Conservation (phyloP, 2,797 vertebrate species). For the Peromyscus aztecus region DNA sequence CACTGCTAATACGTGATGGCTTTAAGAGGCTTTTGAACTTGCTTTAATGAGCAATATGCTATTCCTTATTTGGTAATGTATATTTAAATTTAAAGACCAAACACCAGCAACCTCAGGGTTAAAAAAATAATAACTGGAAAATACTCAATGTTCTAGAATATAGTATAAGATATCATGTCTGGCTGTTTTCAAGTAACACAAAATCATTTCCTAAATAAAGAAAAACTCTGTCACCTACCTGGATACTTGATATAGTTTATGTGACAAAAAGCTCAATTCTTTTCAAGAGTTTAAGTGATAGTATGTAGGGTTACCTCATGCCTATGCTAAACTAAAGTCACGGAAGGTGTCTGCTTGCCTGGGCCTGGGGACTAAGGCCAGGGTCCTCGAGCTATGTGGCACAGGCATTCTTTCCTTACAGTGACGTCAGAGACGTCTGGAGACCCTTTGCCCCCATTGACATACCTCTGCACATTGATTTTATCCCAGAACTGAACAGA, state of each 20-base stretch:
- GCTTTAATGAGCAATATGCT: constrained; percentile 31
- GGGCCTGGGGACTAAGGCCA: neutral
- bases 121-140: neutral
- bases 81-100: constrained; percentile 23
- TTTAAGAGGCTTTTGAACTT: neutral
- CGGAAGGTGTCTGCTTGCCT: neutral
- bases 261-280: constrained; percentile 5
- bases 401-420: neutral
- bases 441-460: constrained; percentile 63
- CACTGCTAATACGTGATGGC: neutral
- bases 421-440: constrained; percentile 8
- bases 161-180: neutral
- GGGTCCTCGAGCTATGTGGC: neutral
- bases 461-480: constrained; percentile 78
- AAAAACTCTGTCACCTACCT: neutral
- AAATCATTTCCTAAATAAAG: constrained; percentile 36
- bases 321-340: neutral
- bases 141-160: neutral
- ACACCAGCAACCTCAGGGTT: neutral
- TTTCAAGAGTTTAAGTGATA: constrained; percentile 6
- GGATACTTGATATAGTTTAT: neutral
- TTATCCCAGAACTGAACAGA: constrained; percentile 81
- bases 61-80: constrained; percentile 31
- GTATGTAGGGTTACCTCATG: neutral
- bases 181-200: neutral